Evolutionary conservation across 2,797 vertebrate species (phyloP).

Genomic region (Pangasius sanitwongsei): DNA sequence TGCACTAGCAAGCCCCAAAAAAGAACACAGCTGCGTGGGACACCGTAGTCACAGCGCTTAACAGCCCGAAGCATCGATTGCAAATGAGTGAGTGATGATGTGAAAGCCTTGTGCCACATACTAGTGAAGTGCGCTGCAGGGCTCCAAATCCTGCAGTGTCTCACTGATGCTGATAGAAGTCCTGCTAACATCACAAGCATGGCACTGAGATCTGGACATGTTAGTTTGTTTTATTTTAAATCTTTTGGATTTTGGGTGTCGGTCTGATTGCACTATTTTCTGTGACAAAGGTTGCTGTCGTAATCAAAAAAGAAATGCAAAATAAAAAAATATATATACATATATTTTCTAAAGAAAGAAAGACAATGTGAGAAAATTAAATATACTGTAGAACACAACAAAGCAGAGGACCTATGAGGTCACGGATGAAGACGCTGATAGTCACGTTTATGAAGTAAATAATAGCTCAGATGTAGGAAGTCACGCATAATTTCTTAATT

Average conservation of each 20-base stretch:
- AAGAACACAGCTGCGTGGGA: slow-evolving; percentile 71
- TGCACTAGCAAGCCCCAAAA: slow-evolving; percentile 75
- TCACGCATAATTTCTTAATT: neutral
- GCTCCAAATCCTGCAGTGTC: slow-evolving; percentile 1
- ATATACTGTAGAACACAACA: neutral
- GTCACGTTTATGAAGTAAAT: slow-evolving; percentile 40
- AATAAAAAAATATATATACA: neutral
- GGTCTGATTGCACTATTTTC: neutral
- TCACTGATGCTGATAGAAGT: slow-evolving; percentile 11
- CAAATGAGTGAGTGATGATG: slow-evolving; percentile 68
- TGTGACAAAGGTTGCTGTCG: neutral
- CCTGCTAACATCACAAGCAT: neutral
- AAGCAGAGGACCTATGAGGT: neutral
- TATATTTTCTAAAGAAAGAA: neutral
- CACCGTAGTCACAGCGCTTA: slow-evolving; percentile 68
- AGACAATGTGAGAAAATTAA: slow-evolving; percentile 7
- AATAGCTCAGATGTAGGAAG: neutral
- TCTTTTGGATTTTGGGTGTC: neutral
- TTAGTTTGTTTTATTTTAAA: neutral
- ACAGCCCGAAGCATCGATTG: slow-evolving; percentile 69
- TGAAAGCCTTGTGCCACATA: slow-evolving; percentile 51
- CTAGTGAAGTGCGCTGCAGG: slow-evolving; percentile 5
- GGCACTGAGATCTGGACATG: neutral
- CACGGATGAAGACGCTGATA: slow-evolving; percentile 29
- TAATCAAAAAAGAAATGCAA: neutral